Evolutionary conservation across 30 jellyfish, hydroid and myxozoan genomes (phyloP).

Genomic region (Cassiopea andromeda): DNA sequence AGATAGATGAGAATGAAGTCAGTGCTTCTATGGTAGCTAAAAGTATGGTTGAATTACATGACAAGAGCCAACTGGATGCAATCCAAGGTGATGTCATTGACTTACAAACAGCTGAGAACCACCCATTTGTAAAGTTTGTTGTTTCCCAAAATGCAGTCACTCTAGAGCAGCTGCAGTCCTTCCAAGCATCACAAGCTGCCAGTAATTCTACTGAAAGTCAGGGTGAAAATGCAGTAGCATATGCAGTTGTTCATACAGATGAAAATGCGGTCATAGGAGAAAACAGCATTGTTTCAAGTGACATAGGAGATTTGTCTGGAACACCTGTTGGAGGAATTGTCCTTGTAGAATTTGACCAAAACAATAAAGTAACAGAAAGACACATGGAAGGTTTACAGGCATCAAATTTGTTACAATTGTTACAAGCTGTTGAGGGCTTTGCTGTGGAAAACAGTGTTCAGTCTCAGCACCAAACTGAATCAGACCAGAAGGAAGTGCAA

Average conservation of each 20-base stretch:
- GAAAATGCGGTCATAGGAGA: conserved; percentile 34
- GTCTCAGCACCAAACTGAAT: neutral
- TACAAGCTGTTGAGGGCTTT: conserved; percentile 70
- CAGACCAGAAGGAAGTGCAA: neutral
- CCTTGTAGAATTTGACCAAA: conserved; percentile 60
- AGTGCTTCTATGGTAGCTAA: conserved; percentile 49
- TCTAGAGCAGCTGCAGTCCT: conserved; percentile 55
- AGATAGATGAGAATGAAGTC: conserved; percentile 11
- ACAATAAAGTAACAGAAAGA: conserved; percentile 62
- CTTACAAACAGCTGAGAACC: conserved; percentile 67
- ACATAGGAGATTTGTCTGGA: conserved; percentile 19
- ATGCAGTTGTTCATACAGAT: conserved; percentile 66
- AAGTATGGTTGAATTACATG: conserved; percentile 8
- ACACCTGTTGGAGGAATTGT: conserved; percentile 68
- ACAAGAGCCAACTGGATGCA: conserved; percentile 21
- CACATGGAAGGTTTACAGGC: conserved; percentile 77
- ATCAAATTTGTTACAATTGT: conserved; percentile 54
- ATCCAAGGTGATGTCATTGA: conserved; percentile 56
- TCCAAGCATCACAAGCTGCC: conserved; percentile 44
- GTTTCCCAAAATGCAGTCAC: conserved; percentile 59
- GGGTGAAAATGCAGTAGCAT: conserved; percentile 30
- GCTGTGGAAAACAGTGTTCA: conserved; percentile 38
- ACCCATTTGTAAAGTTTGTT: conserved; percentile 71
- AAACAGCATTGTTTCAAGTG: conserved; percentile 49
- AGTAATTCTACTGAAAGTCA: neutral